Evolutionary conservation across 1,140 invertebrate genomes (phyloP), one percentile per base, ranked within the genome.

Genomic region (Dryas iulia): DNA sequence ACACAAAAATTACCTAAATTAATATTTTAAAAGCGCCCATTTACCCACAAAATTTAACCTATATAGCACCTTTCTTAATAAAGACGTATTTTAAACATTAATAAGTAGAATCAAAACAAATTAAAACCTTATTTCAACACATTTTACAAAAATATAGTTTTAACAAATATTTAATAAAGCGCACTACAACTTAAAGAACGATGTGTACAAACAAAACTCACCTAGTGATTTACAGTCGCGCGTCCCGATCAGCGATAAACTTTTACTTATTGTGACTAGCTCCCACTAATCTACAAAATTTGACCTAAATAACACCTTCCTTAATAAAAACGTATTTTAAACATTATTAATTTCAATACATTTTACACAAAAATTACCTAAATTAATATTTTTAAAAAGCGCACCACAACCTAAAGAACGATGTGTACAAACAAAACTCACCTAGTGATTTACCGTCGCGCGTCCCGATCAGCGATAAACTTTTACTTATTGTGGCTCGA

Each of bases 401-500:
- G 18, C 39, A 2, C 53, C 4, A 24, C n/a, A 56, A 56, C 12
- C 23, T 26, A 23, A 64, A 57, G 39, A 26, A 5, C 58, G 67
- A 71, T 66, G 26, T 25, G n/a, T 66, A 30, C n/a, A 56, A 63
- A 66, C 60, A 33, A 52, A 65, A 47, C 62, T 76, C 72, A 69
- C 66, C 66, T 63, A 73, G 79, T 86, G 85, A 87, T 86, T 86
- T 87, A 86, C 73, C 76, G 66, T 68, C 78, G 66, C 70, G 67
- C 75, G 77, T 72, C 67, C 61, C 77, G 84, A 84, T 86, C 68
- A 69, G n/a, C 73, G 84, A 87, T 87, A 87, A 72, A 78, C 71
- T 74, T 75, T 86, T 85, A 87, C 81, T 87, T 87, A 87, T 87
- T 87, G 83, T 87, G 73, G 53, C 83, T 76, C 53, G 53, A 56